A percentile compares a stretch with the other conserved stretches of the same genome.
These are phyloP conservation scores for Tetragonula carbonaria DNA, from an alignment of 2,888 invertebrate genomes.

Conservation along the genomic window DNA sequence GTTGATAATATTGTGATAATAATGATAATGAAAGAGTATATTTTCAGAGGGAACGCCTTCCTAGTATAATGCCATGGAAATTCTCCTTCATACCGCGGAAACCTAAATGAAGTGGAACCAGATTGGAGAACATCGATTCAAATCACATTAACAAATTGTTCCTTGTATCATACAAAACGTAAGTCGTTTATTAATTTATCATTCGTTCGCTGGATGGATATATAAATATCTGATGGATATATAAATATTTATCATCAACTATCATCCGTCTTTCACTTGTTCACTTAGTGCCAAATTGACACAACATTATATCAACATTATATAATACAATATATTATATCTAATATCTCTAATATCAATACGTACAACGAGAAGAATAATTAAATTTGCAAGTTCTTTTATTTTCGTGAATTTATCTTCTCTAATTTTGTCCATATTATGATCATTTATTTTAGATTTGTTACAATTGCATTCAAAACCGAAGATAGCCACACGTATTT, in stretches of 20 bases:
- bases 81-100: constrained; percentile 61
- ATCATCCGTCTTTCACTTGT: no score
- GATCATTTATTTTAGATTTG: no score
- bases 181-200: constrained; percentile 17
- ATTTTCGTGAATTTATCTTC: no score
- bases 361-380: no score
- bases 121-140: background rate
- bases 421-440: no score
- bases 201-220: background rate
- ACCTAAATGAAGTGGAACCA: constrained; percentile 7
- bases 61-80: constrained; percentile 67
- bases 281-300: no score
- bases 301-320: no score
- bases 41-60: constrained; percentile 57
- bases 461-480: no score
- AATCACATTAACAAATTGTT: constrained; percentile 11
- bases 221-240: background rate
- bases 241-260: constrained; percentile 4
- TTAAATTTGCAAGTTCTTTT: no score
- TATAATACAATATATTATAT: no score
- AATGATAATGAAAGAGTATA: background rate
- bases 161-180: background rate
- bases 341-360: no score
- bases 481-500: no score
- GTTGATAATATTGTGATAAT: background rate